A percentile compares a stretch with the other conserved stretches of the same genome.
Evolutionary conservation across 2,888 invertebrate genomes (phyloP).

Genomic region (Papilio protenor): DNA sequence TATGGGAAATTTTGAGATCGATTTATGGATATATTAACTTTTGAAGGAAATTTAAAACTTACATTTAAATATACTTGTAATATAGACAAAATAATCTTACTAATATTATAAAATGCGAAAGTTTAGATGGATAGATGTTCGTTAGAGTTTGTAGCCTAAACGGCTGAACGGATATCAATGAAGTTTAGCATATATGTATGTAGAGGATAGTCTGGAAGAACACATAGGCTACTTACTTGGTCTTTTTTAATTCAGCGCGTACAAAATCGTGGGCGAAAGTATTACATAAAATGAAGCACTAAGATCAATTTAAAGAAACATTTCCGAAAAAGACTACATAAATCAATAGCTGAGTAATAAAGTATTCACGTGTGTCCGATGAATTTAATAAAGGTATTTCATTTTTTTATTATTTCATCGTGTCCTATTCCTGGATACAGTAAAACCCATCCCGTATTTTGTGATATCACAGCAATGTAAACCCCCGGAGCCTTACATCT

Average conservation of each 20-base stretch:
- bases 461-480: neutral
- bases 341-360: neutral
- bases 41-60: neutral
- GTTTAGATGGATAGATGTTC: no score
- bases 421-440: neutral
- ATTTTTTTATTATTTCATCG: neutral
- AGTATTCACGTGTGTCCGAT: neutral
- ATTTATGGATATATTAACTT: neutral
- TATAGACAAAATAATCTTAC: no score
- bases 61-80: no score
- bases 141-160: no score
- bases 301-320: neutral
- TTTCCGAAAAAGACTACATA: neutral
- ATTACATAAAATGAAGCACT: neutral
- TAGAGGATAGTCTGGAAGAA: no score
- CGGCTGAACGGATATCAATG: no score
- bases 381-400: no score
- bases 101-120: no score
- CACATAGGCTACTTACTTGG: no score
- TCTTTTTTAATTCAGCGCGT: no score
- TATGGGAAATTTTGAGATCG: neutral
- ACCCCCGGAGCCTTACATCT: neutral
- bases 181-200: no score
- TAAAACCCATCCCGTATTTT: neutral
- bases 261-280: no score